Base-by-base conservation (phyloP, 2,888 invertebrate genomes). In the Nomada hirtipes region DNA sequence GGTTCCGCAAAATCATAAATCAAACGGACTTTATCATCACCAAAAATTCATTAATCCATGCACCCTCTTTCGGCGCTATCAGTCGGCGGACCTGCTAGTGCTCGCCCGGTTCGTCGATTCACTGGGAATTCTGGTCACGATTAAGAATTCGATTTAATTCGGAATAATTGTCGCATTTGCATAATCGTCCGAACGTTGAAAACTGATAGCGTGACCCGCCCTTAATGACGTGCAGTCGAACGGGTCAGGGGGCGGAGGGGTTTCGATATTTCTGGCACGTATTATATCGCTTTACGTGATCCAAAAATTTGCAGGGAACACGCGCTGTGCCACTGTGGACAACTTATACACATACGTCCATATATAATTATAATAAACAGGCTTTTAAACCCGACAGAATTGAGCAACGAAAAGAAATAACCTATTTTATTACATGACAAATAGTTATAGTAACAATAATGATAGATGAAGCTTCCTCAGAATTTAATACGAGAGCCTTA, bases 201-300 rank as follows among this genome's bases (percentile, higher is more conserved):
- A 87, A 84, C 87, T 84, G 84, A 86, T 87, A 82, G 76, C 63
- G 71, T 65, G 57, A 53, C 44, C 52, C 61, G 18, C 23, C 65
- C 26, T 44, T 84, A 81, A 79, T 79, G 81, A 75, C 74, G 71
- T 15, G 60, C 75, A 20, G 47, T 13, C 29, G 11, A 1, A 20
- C 13, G 11, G 57, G 57, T 0, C 4, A 26, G 23, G 18, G 23
- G 55, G n/a, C 44, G 52, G 1, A 3, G 26, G 15, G 61, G 55
- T 70, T 77, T 84, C 86, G 77, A 87, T 84, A 86, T 86, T 86
- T 84, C 87, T 79, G 79, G 85, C 86, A 86, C 86, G 86, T 87
- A 61, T 80, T 84, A 71, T 79, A 72, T 86, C 85, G 85, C 60
- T 78, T 78, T 86, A 86, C 86, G 88, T 87, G 86, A 87, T 85